Evolutionary conservation across 2,888 invertebrate species (phyloP).

Genomic region (Mayetiola destructor): DNA sequence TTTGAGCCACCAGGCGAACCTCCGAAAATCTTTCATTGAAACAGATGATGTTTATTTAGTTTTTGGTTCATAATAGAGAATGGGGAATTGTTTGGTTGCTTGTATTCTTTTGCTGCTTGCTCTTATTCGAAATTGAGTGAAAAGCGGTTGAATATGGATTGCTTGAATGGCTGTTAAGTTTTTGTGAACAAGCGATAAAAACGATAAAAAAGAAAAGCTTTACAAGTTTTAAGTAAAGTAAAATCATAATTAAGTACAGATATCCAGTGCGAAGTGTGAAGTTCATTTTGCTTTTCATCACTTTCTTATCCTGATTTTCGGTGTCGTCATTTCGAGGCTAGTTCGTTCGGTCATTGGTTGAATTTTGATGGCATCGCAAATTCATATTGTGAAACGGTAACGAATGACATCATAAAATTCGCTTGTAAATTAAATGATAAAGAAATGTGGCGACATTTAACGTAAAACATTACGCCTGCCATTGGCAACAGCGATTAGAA

Average conservation of each 20-base stretch:
- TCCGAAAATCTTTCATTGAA: neutral
- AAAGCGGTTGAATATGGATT: no score
- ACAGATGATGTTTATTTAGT: neutral
- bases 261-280: no score
- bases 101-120: neutral
- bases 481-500: neutral
- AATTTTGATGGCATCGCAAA: constrained; percentile 8
- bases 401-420: neutral
- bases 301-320: no score
- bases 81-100: neutral
- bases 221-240: no score
- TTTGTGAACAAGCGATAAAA: neutral
- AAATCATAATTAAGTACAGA: constrained; percentile 8
- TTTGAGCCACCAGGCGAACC: no score
- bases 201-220: no score
- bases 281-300: no score
- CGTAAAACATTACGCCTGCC: neutral
- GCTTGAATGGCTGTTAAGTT: neutral
- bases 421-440: neutral
- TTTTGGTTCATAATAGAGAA: no score
- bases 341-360: no score
- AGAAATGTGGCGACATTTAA: neutral
- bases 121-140: neutral
- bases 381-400: neutral
- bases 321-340: no score